Evolutionary conservation across 2,113 vertebrate species (phyloP).

Genomic region (Oncorhynchus mykiss): DNA sequence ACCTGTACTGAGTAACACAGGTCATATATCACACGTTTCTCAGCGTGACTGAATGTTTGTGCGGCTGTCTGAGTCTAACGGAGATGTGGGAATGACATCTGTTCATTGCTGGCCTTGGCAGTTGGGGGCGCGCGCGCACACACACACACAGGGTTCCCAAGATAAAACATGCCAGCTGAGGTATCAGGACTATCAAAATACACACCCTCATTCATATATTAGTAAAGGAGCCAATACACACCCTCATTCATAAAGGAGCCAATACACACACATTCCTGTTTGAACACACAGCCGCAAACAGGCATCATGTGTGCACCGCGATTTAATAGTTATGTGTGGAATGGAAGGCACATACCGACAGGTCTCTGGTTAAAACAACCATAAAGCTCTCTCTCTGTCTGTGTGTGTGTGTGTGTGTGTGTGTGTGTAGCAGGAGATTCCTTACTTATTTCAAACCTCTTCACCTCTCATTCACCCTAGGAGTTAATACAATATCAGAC

Average conservation of each 20-base stretch:
- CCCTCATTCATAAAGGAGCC: too few species aligned
- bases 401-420: neutral
- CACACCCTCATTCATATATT: neutral
- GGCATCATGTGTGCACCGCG: neutral
- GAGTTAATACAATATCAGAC: neutral
- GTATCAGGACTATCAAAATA: neutral
- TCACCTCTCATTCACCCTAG: neutral
- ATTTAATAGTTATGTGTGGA: slow-evolving; percentile 41
- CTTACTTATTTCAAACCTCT: slow-evolving; percentile 12
- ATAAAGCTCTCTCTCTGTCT: neutral
- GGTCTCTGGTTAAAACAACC: slow-evolving; percentile 14
- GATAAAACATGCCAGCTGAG: slow-evolving; percentile 41
- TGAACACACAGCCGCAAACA: neutral
- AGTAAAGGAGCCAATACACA: neutral
- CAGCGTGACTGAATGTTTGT: neutral
- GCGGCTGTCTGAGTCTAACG: neutral
- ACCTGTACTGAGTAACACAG: too few species aligned
- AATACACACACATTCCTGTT: neutral
- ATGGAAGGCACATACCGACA: slow-evolving; percentile 38
- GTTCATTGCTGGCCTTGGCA: slow-evolving; percentile 8
- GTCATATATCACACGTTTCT: too few species aligned
- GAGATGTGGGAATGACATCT: neutral
- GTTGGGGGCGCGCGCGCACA: neutral
- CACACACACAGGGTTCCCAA: slow-evolving; percentile 12
- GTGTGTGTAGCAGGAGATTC: neutral